Percentiles rank a stretch among this genome's conserved stretches.
phyloP scores from a whole-genome alignment of 2,888 invertebrate species.

The Anarsia innoxiella region DNA sequence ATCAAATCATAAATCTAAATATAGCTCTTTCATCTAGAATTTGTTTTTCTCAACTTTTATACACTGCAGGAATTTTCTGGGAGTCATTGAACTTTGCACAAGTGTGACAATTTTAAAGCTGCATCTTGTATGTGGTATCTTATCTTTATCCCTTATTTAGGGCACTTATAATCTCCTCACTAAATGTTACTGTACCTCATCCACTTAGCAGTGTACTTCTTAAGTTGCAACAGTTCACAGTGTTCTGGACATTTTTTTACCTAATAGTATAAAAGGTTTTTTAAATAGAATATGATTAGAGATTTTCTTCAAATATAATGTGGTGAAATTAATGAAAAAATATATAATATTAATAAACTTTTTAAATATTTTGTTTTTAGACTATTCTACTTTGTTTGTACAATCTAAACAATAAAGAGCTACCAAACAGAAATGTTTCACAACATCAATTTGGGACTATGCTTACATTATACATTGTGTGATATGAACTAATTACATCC shows the following conservation, averaged over 20 bases:
- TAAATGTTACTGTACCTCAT: not conserved
- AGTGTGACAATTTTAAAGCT: constrained; percentile 13
- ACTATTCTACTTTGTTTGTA: no score
- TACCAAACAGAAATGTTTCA: constrained; percentile 4
- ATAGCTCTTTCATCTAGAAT: constrained; percentile 2
- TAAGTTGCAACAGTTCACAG: no score
- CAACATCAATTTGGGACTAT: constrained; percentile 7
- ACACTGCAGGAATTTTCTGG: not conserved
- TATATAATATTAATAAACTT: no score
- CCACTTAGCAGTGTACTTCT: no score
- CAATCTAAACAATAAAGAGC: no score
- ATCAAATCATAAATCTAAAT: constrained; percentile 5
- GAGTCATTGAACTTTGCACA: constrained; percentile 16
- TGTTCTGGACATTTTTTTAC: no score
- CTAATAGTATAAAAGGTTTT: no score
- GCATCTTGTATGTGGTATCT: constrained; percentile 12
- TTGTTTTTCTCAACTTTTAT: no score
- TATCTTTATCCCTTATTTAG: constrained; percentile 7
- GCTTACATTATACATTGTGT: constrained; percentile 23
- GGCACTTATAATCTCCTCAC: constrained; percentile 2
- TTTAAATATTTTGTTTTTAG: no score
- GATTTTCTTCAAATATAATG: no score
- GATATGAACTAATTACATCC: constrained; percentile 30
- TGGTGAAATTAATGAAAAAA: no score
- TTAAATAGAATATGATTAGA: no score